Evolutionary conservation across 1,140 invertebrate genomes (phyloP), one percentile per base, ranked within the genome.

Genomic region (Heliconius melpomene): DNA sequence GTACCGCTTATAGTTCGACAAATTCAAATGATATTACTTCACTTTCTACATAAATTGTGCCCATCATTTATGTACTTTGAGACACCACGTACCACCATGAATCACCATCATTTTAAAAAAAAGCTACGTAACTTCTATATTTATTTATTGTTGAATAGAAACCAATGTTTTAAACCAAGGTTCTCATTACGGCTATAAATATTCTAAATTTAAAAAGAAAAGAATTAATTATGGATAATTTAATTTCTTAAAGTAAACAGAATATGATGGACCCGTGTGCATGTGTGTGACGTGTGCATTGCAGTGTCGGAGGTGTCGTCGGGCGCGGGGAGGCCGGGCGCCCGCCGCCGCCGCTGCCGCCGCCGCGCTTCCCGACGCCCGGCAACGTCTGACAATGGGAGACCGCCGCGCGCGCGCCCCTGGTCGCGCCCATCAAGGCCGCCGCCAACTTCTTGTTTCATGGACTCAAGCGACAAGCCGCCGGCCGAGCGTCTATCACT

Each of bases 331-430:
- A 91, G 77, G 91, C 82, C 84, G 89, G 89, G 9, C 88, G 95
- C 86, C 95, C 95, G 89, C 96, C 96, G 89, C 96, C 96, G 86
- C 96, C 96, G 90, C 95, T 96, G 94, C 96, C 96, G 84, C 96
- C 95, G 90, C 96, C 96, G 92, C 95, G 96, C 90, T 96, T 96
- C 95, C 96, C 96, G 86, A 95, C 95, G 92, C 95, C 95, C 94
- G 96, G 95, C 90, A 94, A 94, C 94, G 96, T 96, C 95, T 96
- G 96, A 96, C 96, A 96, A 95, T 96, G 95, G 96, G 95, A 95
- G 95, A 94, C 88, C 85, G 88, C 90, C 85, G 93, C 94, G 86
- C 93, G 89, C 90, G 89, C 90, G 87, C 93, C 95, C 75, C 87
- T 94, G 84, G 88, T 93, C 79, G 91, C 89, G 74, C 95, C 96